Percentiles rank a stretch among this genome's conserved stretches.
Evolutionary conservation across 2,797 vertebrate genomes (phyloP).

Genomic region (Channa striata): DNA sequence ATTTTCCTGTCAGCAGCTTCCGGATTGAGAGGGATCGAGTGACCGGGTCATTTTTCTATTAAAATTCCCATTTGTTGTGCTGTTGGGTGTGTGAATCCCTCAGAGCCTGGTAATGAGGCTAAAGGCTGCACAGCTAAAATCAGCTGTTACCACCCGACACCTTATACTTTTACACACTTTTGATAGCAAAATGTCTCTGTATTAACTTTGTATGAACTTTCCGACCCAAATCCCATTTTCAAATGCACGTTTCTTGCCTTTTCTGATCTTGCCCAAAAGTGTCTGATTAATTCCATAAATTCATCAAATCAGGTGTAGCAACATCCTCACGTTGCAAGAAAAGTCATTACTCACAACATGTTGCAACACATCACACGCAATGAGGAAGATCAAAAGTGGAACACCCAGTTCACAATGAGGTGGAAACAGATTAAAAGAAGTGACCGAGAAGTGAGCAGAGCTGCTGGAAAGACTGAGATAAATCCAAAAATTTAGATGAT

Average conservation of each 20-base stretch:
- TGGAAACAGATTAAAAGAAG: neutral
- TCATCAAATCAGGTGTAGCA: constrained; percentile 2
- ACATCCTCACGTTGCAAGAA: neutral
- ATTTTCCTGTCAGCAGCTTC: constrained; percentile 13
- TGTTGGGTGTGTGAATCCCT: constrained; percentile 14
- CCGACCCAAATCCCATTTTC: no score
- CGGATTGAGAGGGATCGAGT: constrained; percentile 33
- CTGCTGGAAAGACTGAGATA: neutral
- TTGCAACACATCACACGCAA: constrained; percentile 1
- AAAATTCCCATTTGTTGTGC: constrained; percentile 17
- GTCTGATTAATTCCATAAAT: neutral
- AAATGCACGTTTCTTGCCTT: no score
- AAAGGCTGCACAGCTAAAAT: neutral
- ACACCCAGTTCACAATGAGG: neutral
- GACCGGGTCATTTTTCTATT: constrained; percentile 9
- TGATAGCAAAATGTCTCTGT: no score
- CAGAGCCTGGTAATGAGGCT: neutral
- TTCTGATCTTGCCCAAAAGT: no score
- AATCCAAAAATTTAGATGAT: neutral
- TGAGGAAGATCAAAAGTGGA: constrained; percentile 12
- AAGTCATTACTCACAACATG: neutral
- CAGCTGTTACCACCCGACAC: neutral
- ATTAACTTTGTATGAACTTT: no score
- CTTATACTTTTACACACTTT: no score
- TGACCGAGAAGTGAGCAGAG: neutral